Evolutionary conservation across 2,113 vertebrate species (phyloP), one percentile per base, ranked within the genome.

Genomic region (Corythoichthys intestinalis): DNA sequence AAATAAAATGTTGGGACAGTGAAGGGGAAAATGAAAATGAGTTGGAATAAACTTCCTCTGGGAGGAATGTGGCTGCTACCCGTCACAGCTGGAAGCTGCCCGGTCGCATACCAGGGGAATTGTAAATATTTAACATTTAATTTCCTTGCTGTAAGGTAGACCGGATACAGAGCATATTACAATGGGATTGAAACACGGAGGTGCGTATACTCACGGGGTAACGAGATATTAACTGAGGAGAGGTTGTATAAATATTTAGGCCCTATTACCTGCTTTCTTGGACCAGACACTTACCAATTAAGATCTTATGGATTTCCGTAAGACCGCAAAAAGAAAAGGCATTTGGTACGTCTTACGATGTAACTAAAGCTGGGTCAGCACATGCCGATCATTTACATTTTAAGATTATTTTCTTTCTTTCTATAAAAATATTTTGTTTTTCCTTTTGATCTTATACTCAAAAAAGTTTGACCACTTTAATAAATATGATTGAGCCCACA

Each of bases 121-220:
- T 84, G 89, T 87, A 89, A 91, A 91, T 88, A 91, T 90, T 91
- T 86, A 89, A 88, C 86, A 85, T 89, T 90, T 88, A 70, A 86
- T 89, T 88, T 89, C 83, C 85, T 87, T 74, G 79, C 77, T 82
- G 84, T 87, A 83, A 89, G 83, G 83, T 82, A 82, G 81, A 85
- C 73, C 71, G 80, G 84, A 87, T 83, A 77, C 83, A 66, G 81
- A 74, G 68, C 63, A 59, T 75, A 70, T 83, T 66, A 76, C 20
- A 77, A 56, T 74, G 64, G 20, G 64, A 34, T 69, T 70, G 80
- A 70, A 69, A 75, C 64, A 71, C n/a, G 44, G 72, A 78, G 78
- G 76, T 68, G 74, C 66, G 50, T 65, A 28, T 28, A 72, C 71
- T 75, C 50, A 8, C 56, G 58, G 67, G 72, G 48, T 46, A 67